These are phyloP conservation scores for Seriola aureovittata DNA, from an alignment of 2,113 vertebrate genomes.

Conservation along the genomic window DNA sequence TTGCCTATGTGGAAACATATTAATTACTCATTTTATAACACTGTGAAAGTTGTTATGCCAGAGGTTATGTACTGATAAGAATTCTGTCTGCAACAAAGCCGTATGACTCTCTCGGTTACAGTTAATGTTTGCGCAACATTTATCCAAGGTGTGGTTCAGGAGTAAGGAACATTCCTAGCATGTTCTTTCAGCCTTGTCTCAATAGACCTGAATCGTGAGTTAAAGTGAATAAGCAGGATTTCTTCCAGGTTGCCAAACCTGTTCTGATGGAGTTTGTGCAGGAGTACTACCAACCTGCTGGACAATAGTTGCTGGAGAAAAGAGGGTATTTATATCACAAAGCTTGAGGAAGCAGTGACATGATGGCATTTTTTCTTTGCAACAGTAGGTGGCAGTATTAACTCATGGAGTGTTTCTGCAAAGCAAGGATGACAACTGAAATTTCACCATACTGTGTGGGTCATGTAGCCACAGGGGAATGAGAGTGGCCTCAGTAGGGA, in stretches of 20 bases:
- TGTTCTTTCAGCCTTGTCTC: not conserved
- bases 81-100: not conserved
- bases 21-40: constrained; percentile 9
- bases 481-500: not conserved
- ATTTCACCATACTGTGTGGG: constrained; percentile 15
- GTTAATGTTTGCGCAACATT: constrained; percentile 46
- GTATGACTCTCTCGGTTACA: not conserved
- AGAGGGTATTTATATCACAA: not conserved
- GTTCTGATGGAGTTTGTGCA: not conserved
- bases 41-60: not conserved
- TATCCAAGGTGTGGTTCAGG: constrained; percentile 44
- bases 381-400: constrained; percentile 73
- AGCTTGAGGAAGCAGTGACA: not conserved
- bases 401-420: constrained; percentile 31
- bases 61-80: constrained; percentile 19
- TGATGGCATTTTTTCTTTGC: not conserved
- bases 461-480: not conserved
- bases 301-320: not conserved
- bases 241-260: not conserved
- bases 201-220: constrained; percentile 21
- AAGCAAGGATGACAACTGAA: constrained; percentile 33
- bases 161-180: constrained; percentile 30
- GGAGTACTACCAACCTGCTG: not conserved
- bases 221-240: not conserved
- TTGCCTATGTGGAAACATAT: not conserved